phyloP scores from a whole-genome alignment of 2,113 vertebrate genomes.

The Hemibagrus wyckioides region DNA sequence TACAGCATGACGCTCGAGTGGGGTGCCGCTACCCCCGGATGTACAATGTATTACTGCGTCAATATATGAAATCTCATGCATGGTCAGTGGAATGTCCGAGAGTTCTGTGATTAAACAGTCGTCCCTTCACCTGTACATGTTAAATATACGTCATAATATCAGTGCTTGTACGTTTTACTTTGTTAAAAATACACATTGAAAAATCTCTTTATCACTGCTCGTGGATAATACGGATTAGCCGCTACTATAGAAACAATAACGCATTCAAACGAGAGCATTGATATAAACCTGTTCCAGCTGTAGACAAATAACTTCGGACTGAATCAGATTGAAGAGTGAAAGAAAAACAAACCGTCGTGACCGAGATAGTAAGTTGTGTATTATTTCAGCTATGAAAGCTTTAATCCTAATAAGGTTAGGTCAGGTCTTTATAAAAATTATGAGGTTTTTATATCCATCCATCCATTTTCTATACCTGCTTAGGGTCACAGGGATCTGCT shows the following conservation, averaged over 20 bases:
- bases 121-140: no score
- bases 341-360: no score
- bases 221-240: not conserved
- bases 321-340: not conserved
- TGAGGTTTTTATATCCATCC: no score
- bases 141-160: not conserved
- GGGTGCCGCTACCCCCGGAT: not conserved
- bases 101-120: not conserved
- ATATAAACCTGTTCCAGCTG: not conserved
- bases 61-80: not conserved
- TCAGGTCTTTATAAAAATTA: no score
- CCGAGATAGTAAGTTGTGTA: no score
- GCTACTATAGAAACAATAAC: not conserved
- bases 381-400: no score
- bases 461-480: no score
- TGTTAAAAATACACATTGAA: no score
- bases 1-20: not conserved
- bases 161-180: no score
- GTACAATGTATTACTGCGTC: not conserved
- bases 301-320: not conserved
- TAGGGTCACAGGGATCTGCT: no score
- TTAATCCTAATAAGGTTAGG: no score
- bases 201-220: not conserved
- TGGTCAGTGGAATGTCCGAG: not conserved
- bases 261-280: not conserved